Conservation (phyloP, 2,888 invertebrate genomes). For the Patella depressa region DNA sequence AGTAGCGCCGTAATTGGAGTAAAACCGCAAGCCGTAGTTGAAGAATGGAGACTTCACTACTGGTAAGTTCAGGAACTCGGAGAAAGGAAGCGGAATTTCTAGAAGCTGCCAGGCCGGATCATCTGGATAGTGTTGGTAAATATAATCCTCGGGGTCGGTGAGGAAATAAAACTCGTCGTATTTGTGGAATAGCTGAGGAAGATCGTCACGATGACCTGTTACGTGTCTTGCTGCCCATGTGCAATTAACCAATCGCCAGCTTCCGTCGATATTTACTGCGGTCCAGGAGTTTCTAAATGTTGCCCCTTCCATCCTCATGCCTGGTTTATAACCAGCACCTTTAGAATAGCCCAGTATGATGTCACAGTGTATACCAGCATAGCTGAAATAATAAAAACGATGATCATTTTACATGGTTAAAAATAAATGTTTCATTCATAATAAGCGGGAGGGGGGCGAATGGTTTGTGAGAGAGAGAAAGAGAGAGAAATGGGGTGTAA, state of each 20-base stretch:
- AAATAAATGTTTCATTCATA: no score
- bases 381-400: constrained; percentile 75
- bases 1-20: constrained; percentile 63
- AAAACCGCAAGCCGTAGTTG: constrained; percentile 64
- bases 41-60: constrained; percentile 73
- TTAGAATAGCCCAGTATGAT: constrained; percentile 99
- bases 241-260: constrained; percentile 98
- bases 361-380: constrained; percentile 97
- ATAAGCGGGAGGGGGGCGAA: no score
- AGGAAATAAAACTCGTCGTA: constrained; percentile 71
- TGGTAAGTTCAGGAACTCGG: constrained; percentile 72
- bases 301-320: constrained; percentile 74
- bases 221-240: constrained; percentile 95
- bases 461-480: no score
- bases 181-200: constrained; percentile 64
- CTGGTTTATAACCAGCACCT: constrained; percentile 99
- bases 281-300: constrained; percentile 98
- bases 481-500: no score
- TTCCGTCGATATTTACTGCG: constrained; percentile 96
- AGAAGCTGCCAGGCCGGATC: constrained; percentile 72
- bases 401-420: no score
- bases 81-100: constrained; percentile 71
- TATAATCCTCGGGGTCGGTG: constrained; percentile 70
- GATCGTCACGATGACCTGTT: constrained; percentile 59
- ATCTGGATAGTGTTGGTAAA: constrained; percentile 70